Evolutionary conservation across 2,113 vertebrate species (phyloP).

Genomic region (Peromyscus polionotus): DNA sequence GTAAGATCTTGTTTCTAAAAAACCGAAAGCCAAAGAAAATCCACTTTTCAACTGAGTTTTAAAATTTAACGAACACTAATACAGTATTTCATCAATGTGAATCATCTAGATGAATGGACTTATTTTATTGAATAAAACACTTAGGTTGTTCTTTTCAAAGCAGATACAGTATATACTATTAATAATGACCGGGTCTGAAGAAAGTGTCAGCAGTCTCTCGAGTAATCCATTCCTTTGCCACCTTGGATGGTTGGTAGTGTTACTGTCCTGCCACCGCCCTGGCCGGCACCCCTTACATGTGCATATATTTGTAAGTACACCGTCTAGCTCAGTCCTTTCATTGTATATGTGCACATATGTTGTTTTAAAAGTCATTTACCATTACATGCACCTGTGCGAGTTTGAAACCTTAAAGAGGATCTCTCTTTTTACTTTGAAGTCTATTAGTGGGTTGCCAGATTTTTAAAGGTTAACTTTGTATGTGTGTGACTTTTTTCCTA

Average conservation of each 20-base stretch:
- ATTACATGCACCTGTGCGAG: slow-evolving; percentile 18
- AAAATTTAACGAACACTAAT: neutral
- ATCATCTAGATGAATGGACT: slow-evolving; percentile 36
- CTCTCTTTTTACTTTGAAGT: slow-evolving; percentile 51
- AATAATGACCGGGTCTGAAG: slow-evolving; percentile 46
- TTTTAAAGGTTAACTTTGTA: slow-evolving; percentile 39
- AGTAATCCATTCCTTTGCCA: neutral
- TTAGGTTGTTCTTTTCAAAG: slow-evolving; percentile 56
- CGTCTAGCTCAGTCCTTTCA: slow-evolving; percentile 11
- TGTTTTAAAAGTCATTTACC: slow-evolving; percentile 44
- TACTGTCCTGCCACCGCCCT: neutral
- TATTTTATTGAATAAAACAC: neutral
- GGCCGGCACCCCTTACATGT: neutral
- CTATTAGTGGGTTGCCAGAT: neutral
- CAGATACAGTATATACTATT: slow-evolving; percentile 27
- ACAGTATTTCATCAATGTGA: slow-evolving; percentile 33
- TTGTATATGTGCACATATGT: slow-evolving; percentile 13
- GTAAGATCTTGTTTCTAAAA: neutral
- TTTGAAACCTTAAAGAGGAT: slow-evolving; percentile 49
- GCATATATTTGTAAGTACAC: neutral
- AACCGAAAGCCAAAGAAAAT: neutral
- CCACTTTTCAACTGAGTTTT: slow-evolving; percentile 25
- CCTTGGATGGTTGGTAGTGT: slow-evolving; percentile 40
- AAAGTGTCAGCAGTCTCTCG: slow-evolving; percentile 41
- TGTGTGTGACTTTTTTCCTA: neutral